These are phyloP conservation scores for Heterohyrax brucei DNA, from an alignment of 2,797 vertebrate genomes.

Conservation along the genomic window DNA sequence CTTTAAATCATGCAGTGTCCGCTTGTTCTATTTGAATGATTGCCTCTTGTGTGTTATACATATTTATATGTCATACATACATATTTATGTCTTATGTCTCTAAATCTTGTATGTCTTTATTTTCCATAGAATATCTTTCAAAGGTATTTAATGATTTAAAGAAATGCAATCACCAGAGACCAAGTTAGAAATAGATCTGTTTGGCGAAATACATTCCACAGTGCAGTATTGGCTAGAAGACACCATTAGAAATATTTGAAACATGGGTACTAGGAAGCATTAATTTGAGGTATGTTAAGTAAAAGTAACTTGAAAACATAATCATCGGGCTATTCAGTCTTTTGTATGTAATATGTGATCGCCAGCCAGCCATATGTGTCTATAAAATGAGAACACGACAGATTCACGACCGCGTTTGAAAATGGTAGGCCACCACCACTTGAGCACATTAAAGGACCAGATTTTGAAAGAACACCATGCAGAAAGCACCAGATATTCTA, in stretches of 20 bases:
- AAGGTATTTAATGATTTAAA: not conserved
- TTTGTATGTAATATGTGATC: not conserved
- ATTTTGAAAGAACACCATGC: not conserved
- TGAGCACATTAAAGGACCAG: not conserved
- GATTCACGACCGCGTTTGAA: not conserved
- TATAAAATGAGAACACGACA: not conserved
- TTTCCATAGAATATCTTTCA: not conserved
- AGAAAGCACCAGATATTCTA: slow-evolving; percentile 15
- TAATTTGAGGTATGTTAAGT: slow-evolving; percentile 35
- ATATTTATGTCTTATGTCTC: not conserved
- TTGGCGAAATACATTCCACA: slow-evolving; percentile 9
- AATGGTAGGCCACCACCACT: not conserved
- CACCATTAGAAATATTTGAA: not conserved
- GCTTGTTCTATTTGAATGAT: too few species aligned
- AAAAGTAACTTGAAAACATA: slow-evolving; percentile 21
- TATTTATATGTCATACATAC: not conserved
- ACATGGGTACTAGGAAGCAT: not conserved
- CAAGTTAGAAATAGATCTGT: not conserved
- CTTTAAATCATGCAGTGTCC: too few species aligned
- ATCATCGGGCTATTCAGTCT: not conserved
- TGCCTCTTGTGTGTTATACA: not conserved
- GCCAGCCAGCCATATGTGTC: not conserved
- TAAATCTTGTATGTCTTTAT: not conserved
- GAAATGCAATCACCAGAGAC: not conserved
- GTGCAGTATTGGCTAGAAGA: not conserved